Percentiles rank a stretch among this genome's conserved stretches.
These are phyloP conservation scores for Xestia xanthographa DNA, from an alignment of 2,888 invertebrate species.

Conservation along the genomic window DNA sequence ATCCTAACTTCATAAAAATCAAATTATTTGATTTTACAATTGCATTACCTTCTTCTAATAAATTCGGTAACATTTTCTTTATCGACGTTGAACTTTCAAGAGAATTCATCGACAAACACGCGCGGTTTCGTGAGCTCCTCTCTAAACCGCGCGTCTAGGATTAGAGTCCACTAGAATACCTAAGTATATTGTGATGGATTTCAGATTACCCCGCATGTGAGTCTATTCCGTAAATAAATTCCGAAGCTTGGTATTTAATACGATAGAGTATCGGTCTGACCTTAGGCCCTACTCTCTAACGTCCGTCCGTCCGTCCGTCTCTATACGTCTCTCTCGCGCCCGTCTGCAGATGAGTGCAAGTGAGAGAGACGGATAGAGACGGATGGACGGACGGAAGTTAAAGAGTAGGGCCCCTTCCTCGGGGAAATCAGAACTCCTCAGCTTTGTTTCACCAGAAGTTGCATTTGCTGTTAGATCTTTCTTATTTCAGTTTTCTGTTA, in stretches of 20 bases:
- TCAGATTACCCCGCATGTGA: constrained; percentile 51
- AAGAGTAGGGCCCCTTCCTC: too few relatives aligned
- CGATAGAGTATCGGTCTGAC: constrained; percentile 28
- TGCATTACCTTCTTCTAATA: not conserved
- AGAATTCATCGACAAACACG: constrained; percentile 15
- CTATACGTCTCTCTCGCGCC: too few relatives aligned
- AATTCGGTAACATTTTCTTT: not conserved
- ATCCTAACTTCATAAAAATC: not conserved
- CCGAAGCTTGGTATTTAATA: constrained; percentile 50
- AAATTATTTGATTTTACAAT: not conserved
- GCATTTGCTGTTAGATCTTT: constrained; percentile 12
- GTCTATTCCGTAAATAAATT: constrained; percentile 52
- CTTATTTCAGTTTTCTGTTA: not conserved
- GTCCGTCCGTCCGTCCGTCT: too few relatives aligned
- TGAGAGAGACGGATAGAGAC: too few relatives aligned
- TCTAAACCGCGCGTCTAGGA: constrained; percentile 58
- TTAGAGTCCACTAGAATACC: constrained; percentile 65
- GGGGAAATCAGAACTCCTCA: constrained; percentile 47
- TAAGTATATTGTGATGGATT: constrained; percentile 66
- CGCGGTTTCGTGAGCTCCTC: constrained; percentile 21
- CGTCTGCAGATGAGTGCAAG: too few relatives aligned
- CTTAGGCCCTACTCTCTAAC: too few relatives aligned
- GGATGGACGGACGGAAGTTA: too few relatives aligned
- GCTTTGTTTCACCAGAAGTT: constrained; percentile 35
- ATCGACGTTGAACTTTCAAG: not conserved